Conservation (phyloP, 2,113 vertebrate species). For the Austrofundulus limnaeus region DNA sequence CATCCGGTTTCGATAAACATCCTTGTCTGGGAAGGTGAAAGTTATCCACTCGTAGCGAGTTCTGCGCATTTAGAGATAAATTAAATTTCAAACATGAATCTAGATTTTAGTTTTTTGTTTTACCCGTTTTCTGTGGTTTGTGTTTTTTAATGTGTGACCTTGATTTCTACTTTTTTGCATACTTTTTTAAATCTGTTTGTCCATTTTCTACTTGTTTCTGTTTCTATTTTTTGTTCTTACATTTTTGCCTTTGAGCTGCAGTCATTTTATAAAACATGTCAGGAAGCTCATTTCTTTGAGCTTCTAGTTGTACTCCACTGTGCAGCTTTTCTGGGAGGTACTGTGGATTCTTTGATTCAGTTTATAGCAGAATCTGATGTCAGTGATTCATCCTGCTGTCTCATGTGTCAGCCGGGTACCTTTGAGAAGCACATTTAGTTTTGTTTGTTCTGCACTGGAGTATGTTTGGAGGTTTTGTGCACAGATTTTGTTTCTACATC, state of each 20-base stretch:
- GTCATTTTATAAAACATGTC: background rate
- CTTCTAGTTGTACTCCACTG: background rate
- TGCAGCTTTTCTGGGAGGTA: background rate
- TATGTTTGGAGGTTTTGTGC: too few relatives aligned
- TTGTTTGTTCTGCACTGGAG: background rate
- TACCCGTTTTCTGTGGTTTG: too few relatives aligned
- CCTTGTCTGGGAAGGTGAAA: too few relatives aligned
- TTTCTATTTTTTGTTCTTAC: background rate
- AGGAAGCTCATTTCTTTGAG: background rate
- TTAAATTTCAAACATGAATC: too few relatives aligned
- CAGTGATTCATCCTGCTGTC: background rate
- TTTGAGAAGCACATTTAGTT: conserved; percentile 15
- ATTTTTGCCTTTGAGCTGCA: conserved; percentile 3
- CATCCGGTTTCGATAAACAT: too few relatives aligned
- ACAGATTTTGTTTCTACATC: too few relatives aligned
- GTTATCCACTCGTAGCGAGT: too few relatives aligned
- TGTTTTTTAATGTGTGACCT: too few relatives aligned
- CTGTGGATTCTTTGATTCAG: conserved; percentile 19
- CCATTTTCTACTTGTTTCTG: background rate
- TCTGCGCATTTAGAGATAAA: too few relatives aligned
- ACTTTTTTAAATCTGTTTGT: background rate
- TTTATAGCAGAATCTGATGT: conserved; percentile 5
- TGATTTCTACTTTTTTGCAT: too few relatives aligned
- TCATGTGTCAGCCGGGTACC: background rate
- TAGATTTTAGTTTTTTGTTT: too few relatives aligned